A percentile compares a stretch with the other conserved stretches of the same genome.
Evolutionary conservation across 92 coral and sea anemone species (phyloP).

Genomic region (Heteractis magnifica): DNA sequence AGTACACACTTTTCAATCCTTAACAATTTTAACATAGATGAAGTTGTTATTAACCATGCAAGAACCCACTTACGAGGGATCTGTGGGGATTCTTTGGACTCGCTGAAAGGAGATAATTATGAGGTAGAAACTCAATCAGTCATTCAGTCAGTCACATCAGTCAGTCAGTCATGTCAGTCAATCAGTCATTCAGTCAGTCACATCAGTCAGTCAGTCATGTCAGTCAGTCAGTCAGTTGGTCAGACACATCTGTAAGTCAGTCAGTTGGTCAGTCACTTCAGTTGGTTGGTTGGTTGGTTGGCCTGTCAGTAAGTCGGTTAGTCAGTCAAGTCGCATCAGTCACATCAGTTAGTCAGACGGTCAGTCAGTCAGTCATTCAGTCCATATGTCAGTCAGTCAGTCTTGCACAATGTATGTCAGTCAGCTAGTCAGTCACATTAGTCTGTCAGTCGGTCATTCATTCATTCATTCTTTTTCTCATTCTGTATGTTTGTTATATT

Average conservation of each 20-base stretch:
- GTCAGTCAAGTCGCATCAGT: neutral
- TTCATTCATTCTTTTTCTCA: too few species aligned
- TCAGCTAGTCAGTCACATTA: neutral
- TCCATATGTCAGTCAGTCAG: neutral
- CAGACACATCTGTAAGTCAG: too few species aligned
- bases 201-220: neutral
- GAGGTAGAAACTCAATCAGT: slow-evolving; percentile 10
- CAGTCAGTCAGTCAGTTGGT: neutral
- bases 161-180: neutral
- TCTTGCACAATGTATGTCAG: neutral
- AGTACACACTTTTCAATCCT: neutral
- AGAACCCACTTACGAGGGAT: slow-evolving; percentile 72
- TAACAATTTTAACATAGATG: slow-evolving; percentile 56
- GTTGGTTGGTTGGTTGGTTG: too few species aligned
- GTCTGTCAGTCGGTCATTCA: too few species aligned
- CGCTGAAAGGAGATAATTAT: slow-evolving; percentile 50
- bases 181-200: neutral
- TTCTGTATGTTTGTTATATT: neutral
- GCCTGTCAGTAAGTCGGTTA: too few species aligned
- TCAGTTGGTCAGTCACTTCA: too few species aligned
- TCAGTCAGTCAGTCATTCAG: neutral
- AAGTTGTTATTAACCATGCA: slow-evolving; percentile 70
- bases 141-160: neutral
- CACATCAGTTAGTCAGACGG: neutral
- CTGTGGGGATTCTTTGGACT: slow-evolving; percentile 71